These are phyloP conservation scores for Natator depressus DNA, from an alignment of 2,113 vertebrate genomes.

Conservation along the genomic window DNA sequence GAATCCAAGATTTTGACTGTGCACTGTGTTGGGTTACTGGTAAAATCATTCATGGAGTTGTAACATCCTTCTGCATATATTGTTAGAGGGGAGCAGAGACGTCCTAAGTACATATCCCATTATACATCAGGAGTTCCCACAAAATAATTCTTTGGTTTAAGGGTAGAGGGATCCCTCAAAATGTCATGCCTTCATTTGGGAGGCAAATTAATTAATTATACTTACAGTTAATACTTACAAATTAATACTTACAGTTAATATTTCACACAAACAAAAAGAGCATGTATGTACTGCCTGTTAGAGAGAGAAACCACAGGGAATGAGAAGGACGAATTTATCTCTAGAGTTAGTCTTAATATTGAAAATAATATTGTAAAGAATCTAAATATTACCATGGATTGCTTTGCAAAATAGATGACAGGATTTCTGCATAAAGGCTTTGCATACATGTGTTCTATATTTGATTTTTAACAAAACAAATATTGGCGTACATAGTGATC, in stretches of 20 bases:
- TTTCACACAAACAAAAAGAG: background rate
- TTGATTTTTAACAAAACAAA: conserved; percentile 36
- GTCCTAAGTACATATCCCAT: background rate
- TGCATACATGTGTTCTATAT: conserved; percentile 44
- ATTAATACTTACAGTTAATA: too few relatives aligned
- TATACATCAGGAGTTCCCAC: background rate
- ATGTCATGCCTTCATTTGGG: conserved; percentile 29
- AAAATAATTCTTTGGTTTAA: conserved; percentile 32
- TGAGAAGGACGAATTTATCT: conserved; percentile 33
- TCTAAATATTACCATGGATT: conserved; percentile 44
- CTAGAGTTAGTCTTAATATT: conserved; percentile 17
- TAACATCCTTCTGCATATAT: background rate
- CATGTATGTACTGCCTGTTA: background rate
- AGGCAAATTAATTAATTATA: too few relatives aligned
- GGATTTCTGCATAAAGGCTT: conserved; percentile 51
- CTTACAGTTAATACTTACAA: too few relatives aligned
- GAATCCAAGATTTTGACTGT: conserved; percentile 15
- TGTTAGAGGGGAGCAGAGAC: background rate
- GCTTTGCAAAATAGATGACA: conserved; percentile 52
- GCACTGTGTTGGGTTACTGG: background rate
- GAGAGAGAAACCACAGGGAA: conserved; percentile 41
- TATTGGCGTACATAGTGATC: background rate
- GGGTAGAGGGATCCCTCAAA: conserved; percentile 22
- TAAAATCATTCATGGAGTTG: background rate
- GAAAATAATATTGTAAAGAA: conserved; percentile 49